These are phyloP conservation scores for Arctia plantaginis DNA, from an alignment of 2,888 invertebrate genomes.

Conservation along the genomic window DNA sequence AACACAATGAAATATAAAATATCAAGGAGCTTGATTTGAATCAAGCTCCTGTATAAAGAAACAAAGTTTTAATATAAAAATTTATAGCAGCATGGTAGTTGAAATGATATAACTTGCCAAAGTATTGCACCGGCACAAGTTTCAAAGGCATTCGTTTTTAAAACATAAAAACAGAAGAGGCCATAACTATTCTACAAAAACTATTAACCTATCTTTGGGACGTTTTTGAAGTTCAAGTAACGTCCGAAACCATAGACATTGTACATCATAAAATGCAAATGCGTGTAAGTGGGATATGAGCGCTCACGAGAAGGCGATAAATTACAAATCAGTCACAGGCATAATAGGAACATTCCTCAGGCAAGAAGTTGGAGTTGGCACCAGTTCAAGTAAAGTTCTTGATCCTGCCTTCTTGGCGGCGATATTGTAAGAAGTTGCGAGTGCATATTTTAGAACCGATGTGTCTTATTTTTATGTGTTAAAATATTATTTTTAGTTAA, in stretches of 20 bases:
- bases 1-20: no score
- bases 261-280: conserved; percentile 57
- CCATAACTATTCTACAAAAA: background rate
- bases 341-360: conserved; percentile 78
- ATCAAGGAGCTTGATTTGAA: no score
- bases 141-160: background rate
- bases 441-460: background rate
- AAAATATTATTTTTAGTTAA: background rate
- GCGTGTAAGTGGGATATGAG: conserved; percentile 57
- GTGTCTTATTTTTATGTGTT: background rate
- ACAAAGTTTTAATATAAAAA: background rate
- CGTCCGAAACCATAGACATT: conserved; percentile 47
- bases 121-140: background rate
- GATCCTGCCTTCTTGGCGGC: conserved; percentile 41
- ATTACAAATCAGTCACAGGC: conserved; percentile 81
- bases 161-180: background rate
- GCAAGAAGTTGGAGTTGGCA: conserved; percentile 78
- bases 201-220: conserved; percentile 18
- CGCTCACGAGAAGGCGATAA: conserved; percentile 75
- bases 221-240: conserved; percentile 26
- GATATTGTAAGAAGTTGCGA: conserved; percentile 35
- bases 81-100: background rate
- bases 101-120: background rate
- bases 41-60: background rate
- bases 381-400: conserved; percentile 75